Percentiles rank a stretch among this genome's conserved stretches.
Evolutionary conservation across 2,888 invertebrate genomes (phyloP).

Genomic region (Seladonia tumulorum): DNA sequence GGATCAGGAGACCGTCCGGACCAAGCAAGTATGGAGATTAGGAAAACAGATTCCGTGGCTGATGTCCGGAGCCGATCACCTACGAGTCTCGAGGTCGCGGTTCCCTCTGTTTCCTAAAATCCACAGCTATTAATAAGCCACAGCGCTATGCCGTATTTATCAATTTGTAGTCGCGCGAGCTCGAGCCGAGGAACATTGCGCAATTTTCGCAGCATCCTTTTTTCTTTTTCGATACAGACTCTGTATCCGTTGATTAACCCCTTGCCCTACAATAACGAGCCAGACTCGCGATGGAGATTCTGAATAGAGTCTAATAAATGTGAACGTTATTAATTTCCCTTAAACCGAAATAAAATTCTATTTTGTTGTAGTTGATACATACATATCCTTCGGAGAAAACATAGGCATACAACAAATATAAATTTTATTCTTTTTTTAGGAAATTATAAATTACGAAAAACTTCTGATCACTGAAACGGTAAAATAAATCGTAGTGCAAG

Average conservation of each 20-base stretch:
- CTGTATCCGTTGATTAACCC: conserved; percentile 7
- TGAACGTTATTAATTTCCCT: no score
- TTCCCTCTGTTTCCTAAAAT: not conserved
- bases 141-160: not conserved
- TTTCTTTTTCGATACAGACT: conserved; percentile 18
- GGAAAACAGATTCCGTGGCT: not conserved
- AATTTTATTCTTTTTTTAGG: no score
- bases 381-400: no score
- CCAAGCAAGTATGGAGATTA: not conserved
- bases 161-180: conserved; percentile 38
- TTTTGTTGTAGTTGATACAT: no score
- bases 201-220: conserved; percentile 43
- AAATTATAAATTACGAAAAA: no score
- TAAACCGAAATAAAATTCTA: no score
- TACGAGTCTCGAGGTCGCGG: not conserved
- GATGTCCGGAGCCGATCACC: not conserved
- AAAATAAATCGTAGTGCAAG: no score
- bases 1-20: not conserved
- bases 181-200: conserved; percentile 50
- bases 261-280: no score
- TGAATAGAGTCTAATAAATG: no score
- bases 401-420: no score
- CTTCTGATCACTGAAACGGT: no score
- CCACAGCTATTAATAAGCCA: not conserved
- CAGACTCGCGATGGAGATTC: no score